phyloP scores from a whole-genome alignment of 2,113 vertebrate species.

The Pelmatolapia mariae region DNA sequence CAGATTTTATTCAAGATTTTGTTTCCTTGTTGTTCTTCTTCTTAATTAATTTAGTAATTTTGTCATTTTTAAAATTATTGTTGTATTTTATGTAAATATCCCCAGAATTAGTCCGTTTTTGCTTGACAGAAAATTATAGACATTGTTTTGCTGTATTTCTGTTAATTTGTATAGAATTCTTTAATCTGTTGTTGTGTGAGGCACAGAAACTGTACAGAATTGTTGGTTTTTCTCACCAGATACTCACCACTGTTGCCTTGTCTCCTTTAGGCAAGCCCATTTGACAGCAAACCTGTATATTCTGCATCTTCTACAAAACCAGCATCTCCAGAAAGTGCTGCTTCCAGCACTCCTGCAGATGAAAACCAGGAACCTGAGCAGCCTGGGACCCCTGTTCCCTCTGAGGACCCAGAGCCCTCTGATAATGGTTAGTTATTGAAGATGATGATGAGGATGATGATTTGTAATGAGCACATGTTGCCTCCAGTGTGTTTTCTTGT shows the following conservation, averaged over 20 bases:
- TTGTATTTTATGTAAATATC: neutral
- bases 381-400: slow-evolving; percentile 85
- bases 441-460: no score
- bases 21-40: accelerated
- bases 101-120: neutral
- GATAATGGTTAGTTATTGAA: slow-evolving; percentile 68
- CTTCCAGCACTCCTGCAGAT: slow-evolving; percentile 33
- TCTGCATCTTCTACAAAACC: slow-evolving; percentile 72
- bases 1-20: neutral
- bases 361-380: slow-evolving; percentile 82
- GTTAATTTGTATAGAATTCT: neutral
- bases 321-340: slow-evolving; percentile 79
- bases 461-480: neutral
- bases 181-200: neutral
- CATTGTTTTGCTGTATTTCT: neutral
- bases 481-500: accelerated
- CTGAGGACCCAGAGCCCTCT: slow-evolving; percentile 81
- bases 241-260: neutral
- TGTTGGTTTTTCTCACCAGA: neutral
- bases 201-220: neutral
- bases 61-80: neutral
- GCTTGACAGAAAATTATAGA: neutral
- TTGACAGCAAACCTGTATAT: slow-evolving; percentile 81
- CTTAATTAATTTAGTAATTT: neutral
- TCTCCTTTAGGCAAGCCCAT: slow-evolving; percentile 76